Evolutionary conservation across 2,113 vertebrate genomes (phyloP).

Genomic region (Perognathus longimembris): DNA sequence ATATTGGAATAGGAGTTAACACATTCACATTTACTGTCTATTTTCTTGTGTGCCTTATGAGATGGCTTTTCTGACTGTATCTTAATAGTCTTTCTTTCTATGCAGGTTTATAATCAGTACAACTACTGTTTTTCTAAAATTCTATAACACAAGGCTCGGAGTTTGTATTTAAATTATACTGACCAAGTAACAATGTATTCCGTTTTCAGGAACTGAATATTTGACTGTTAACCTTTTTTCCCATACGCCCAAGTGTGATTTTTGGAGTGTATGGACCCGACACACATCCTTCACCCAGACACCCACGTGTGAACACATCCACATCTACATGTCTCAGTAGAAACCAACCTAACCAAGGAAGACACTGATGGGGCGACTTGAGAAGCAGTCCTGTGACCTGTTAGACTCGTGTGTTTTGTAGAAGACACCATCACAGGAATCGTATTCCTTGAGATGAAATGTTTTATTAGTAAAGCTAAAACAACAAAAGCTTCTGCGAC

Average conservation of each 20-base stretch:
- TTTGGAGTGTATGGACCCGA: conserved; percentile 38
- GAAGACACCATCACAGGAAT: conserved; percentile 79
- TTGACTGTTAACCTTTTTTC: conserved; percentile 86
- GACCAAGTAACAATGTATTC: conserved; percentile 77
- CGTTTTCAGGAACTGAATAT: conserved; percentile 72
- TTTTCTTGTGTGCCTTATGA: conserved; percentile 92
- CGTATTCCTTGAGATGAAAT: conserved; percentile 72
- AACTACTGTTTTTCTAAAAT: conserved; percentile 86
- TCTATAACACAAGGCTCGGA: conserved; percentile 84
- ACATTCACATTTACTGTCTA: conserved; percentile 94
- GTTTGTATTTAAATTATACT: conserved; percentile 85
- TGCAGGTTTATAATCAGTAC: conserved; percentile 90
- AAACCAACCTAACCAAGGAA: conserved; percentile 73
- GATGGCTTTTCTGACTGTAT: conserved; percentile 92
- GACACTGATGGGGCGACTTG: conserved; percentile 71
- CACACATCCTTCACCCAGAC: conserved; percentile 40
- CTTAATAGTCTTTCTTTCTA: conserved; percentile 90
- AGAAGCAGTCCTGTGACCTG: conserved; percentile 81
- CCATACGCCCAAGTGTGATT: conserved; percentile 74
- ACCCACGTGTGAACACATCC: conserved; percentile 20
- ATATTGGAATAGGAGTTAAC: conserved; percentile 87
- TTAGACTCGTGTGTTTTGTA: conserved; percentile 85
- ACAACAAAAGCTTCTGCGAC: conserved; percentile 71
- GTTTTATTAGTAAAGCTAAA: conserved; percentile 77
- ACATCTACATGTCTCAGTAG: conserved; percentile 28